Evolutionary conservation across 2,888 invertebrate species (phyloP).

Genomic region (Lasioglossum lativentre): DNA sequence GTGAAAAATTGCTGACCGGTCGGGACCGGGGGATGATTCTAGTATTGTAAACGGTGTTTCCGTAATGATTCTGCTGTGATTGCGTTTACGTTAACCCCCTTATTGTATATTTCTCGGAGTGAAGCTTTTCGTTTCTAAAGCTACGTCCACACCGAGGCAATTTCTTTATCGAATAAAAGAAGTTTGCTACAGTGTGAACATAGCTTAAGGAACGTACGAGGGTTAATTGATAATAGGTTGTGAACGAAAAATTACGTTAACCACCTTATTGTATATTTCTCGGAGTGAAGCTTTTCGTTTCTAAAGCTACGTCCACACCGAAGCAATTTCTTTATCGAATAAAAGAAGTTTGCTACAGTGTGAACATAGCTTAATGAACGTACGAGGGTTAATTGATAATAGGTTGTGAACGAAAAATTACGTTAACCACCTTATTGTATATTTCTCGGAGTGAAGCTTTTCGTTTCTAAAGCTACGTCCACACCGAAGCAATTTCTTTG

Average conservation of each 20-base stretch:
- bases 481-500: neutral
- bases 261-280: neutral
- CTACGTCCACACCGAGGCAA: neutral
- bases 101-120: too few relatives aligned
- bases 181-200: neutral
- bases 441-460: neutral
- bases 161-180: neutral
- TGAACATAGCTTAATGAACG: neutral
- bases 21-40: neutral
- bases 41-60: neutral
- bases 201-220: neutral
- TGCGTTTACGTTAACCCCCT: neutral
- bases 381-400: neutral
- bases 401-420: neutral
- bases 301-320: neutral
- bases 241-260: neutral
- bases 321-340: neutral
- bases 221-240: neutral
- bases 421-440: neutral
- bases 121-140: neutral
- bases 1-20: neutral
- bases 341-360: neutral
- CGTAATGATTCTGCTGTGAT: neutral
- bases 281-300: neutral
- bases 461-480: neutral